These are phyloP conservation scores for Cyrtonyx montezumae DNA, from an alignment of 2,113 vertebrate species.

Conservation along the genomic window DNA sequence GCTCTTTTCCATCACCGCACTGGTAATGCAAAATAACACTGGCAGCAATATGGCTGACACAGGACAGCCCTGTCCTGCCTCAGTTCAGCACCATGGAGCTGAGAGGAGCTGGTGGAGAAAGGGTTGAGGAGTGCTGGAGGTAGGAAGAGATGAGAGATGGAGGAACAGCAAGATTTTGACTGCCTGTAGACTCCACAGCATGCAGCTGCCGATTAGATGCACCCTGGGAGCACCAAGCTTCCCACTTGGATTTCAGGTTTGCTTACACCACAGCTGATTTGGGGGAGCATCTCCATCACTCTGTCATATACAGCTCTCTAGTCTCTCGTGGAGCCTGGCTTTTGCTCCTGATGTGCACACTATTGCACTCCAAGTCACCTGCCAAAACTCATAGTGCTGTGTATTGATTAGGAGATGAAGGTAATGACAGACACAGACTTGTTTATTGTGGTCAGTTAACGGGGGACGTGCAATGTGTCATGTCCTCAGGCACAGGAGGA, in stretches of 20 bases:
- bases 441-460: background rate
- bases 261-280: background rate
- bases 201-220: background rate
- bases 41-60: background rate
- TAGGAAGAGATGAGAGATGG: background rate
- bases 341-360: background rate
- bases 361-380: rapidly evolving
- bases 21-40: background rate
- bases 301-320: background rate
- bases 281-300: background rate
- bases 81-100: background rate
- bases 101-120: background rate
- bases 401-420: background rate
- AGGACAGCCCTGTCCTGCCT: background rate
- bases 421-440: background rate
- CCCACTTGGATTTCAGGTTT: background rate
- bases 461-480: background rate
- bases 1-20: background rate
- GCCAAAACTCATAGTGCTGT: background rate
- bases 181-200: background rate
- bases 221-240: background rate
- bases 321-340: background rate
- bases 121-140: background rate
- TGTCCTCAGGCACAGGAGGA: background rate
- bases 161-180: background rate